phyloP scores from a whole-genome alignment of 2,113 vertebrate species.

The Leptosomus discolor region DNA sequence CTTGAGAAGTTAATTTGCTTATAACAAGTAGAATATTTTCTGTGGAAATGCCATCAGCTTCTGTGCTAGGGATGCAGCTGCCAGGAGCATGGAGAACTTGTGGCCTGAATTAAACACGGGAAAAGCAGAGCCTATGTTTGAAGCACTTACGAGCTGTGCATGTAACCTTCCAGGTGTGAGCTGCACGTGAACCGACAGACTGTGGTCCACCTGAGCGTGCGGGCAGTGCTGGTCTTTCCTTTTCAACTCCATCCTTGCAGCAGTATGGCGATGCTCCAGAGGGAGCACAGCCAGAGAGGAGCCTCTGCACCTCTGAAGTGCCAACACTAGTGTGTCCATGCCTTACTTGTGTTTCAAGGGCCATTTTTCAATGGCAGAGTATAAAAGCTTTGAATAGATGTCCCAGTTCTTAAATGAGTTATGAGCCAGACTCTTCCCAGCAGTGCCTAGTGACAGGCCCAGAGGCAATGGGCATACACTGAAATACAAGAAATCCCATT shows the following conservation, averaged over 20 bases:
- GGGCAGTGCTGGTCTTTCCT: not conserved
- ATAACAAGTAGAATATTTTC: not conserved
- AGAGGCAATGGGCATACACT: not conserved
- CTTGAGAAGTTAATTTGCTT: not conserved
- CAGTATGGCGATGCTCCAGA: not conserved
- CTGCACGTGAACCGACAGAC: not conserved
- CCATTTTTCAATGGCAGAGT: not conserved
- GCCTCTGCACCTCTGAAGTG: not conserved
- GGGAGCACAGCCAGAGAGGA: not conserved
- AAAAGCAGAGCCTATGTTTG: not conserved
- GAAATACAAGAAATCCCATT: not conserved
- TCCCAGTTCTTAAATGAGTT: not conserved
- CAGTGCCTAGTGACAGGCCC: not conserved
- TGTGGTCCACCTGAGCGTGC: fast-evolving
- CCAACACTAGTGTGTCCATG: not conserved
- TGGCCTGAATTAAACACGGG: not conserved
- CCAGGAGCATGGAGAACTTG: not conserved
- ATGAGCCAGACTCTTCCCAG: not conserved
- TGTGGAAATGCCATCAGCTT: not conserved
- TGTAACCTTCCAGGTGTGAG: not conserved
- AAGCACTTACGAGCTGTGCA: not conserved
- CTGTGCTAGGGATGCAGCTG: not conserved
- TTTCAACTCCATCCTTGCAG: not conserved
- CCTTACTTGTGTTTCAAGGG: not conserved
- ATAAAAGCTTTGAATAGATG: not conserved